These are phyloP conservation scores for Apoda limacodes DNA, from an alignment of 2,888 invertebrate species.

Conservation along the genomic window DNA sequence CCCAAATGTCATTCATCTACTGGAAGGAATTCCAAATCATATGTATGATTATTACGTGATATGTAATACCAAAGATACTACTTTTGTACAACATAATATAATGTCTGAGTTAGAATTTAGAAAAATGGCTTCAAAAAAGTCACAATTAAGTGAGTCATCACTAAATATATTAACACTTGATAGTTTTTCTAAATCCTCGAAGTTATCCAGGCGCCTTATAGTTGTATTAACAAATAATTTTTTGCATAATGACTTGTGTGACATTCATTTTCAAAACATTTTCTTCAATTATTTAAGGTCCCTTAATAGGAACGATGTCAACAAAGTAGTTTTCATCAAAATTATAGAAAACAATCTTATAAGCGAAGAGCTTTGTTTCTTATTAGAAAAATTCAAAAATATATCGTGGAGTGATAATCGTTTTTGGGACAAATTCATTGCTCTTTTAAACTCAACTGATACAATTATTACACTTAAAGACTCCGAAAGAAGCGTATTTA, in stretches of 20 bases:
- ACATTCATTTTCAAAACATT: slow-evolving; percentile 61
- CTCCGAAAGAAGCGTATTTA: slow-evolving; percentile 61
- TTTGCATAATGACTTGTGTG: slow-evolving; percentile 57
- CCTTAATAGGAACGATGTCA: slow-evolving; percentile 54
- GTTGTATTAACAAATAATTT: slow-evolving; percentile 72
- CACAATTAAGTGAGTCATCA: slow-evolving; percentile 74
- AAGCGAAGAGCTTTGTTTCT: slow-evolving; percentile 54
- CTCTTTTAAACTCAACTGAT: slow-evolving; percentile 78
- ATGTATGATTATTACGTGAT: slow-evolving; percentile 90
- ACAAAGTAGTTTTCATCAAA: slow-evolving; percentile 60
- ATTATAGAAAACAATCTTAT: slow-evolving; percentile 59
- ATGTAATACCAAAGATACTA: slow-evolving; percentile 85
- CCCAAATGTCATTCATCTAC: slow-evolving; percentile 67
- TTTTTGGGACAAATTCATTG: slow-evolving; percentile 88
- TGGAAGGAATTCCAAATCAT: slow-evolving; percentile 76
- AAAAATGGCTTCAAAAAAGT: slow-evolving; percentile 79
- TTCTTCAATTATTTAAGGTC: slow-evolving; percentile 63
- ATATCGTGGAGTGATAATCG: slow-evolving; percentile 81
- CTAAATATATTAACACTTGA: slow-evolving; percentile 71
- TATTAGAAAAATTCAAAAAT: slow-evolving; percentile 71
- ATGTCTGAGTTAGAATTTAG: slow-evolving; percentile 78
- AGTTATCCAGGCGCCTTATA: slow-evolving; percentile 62
- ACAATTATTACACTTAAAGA: slow-evolving; percentile 63
- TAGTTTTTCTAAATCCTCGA: slow-evolving; percentile 58
- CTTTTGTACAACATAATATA: slow-evolving; percentile 74